Base-by-base conservation (phyloP, 1,140 invertebrate genomes). In the Ruditapes philippinarum region DNA sequence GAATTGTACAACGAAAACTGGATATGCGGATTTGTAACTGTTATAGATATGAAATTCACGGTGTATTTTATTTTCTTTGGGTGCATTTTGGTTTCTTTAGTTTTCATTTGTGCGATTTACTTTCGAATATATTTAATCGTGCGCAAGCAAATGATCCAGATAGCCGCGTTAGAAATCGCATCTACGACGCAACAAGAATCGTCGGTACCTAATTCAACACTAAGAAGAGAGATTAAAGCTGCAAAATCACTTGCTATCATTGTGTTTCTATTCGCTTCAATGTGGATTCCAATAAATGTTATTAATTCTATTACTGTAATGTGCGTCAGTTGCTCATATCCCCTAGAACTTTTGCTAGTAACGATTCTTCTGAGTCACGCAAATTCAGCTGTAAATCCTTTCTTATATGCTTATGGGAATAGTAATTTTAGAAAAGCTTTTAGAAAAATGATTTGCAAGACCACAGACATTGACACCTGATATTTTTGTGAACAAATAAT, bases 371-470 rank as follows among this genome's bases (percentile, higher is more conserved):
- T 97, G 0, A 97, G 97, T 89, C 98, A 98, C 93, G 97, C 94
- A 68, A 96, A 96, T 91, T 95, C 95, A 5, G 92, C 94, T 14
- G 85, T 96, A 25, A 96, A n/a, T n/a, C n/a, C n/a, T n/a, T n/a
- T n/a, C n/a, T n/a, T n/a, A n/a, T n/a, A n/a, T n/a, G n/a, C n/a
- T 17, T 98, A 98, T 93, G 98, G 98, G 94, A 98, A 98, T 92
- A 97, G 97, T 0, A 98, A 98, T 94, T 98, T 98, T 95, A 97
- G 98, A 93, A 96, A 97, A 89, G 98, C 98, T 0, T 98, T 98
- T 14, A 93, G 91, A 68, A 91, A 91, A 42, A 90, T 95, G 70
- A 90, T 91, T n/a, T 93, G 91, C 65, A 74, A 73, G 19, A 74
- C 31, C 5, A 40, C 25, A 2, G 73, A 80, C 2, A 70, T 9